Percentiles rank a stretch among this genome's conserved stretches.
These are phyloP conservation scores for Sinopyrophorus schimmeli DNA, from an alignment of 2,888 invertebrate species.

Conservation along the genomic window DNA sequence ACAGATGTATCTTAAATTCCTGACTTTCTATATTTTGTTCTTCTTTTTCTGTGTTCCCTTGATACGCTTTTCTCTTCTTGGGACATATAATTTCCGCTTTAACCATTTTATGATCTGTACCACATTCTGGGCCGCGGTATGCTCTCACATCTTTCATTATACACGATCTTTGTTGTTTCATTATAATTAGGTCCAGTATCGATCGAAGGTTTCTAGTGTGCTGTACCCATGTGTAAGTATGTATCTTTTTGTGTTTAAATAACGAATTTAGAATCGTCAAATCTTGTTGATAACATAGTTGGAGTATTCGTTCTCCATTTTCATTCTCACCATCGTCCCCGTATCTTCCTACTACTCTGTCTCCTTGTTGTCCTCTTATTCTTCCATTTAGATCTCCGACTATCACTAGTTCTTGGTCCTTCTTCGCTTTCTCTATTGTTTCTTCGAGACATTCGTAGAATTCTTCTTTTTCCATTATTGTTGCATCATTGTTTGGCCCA, in stretches of 20 bases:
- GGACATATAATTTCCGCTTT: too few species aligned
- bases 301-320: slow-evolving; percentile 4
- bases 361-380: not conserved
- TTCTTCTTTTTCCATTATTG: not conserved
- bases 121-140: slow-evolving; percentile 1
- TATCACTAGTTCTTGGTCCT: slow-evolving; percentile 3
- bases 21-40: not conserved
- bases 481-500: not conserved
- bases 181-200: slow-evolving; percentile 1
- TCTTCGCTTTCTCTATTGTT: slow-evolving; percentile 3
- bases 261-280: not conserved
- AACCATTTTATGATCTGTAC: too few species aligned
- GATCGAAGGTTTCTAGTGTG: slow-evolving; percentile 1
- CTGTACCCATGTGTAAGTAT: slow-evolving; percentile 2
- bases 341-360: slow-evolving; percentile 1
- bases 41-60: not conserved
- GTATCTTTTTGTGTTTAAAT: slow-evolving; percentile 6
- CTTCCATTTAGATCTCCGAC: not conserved
- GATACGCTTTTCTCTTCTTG: not conserved
- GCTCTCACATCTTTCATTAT: too few species aligned
- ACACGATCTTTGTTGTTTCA: slow-evolving; percentile 1
- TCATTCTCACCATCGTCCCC: slow-evolving; percentile 1
- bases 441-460: slow-evolving; percentile 1
- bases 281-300: slow-evolving; percentile 1
- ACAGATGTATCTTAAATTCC: slow-evolving; percentile 3